Percentiles rank a stretch among this genome's conserved stretches.
Conservation (phyloP, 64 coral and sea anemone genomes). For the Pocillopora verrucosa region DNA sequence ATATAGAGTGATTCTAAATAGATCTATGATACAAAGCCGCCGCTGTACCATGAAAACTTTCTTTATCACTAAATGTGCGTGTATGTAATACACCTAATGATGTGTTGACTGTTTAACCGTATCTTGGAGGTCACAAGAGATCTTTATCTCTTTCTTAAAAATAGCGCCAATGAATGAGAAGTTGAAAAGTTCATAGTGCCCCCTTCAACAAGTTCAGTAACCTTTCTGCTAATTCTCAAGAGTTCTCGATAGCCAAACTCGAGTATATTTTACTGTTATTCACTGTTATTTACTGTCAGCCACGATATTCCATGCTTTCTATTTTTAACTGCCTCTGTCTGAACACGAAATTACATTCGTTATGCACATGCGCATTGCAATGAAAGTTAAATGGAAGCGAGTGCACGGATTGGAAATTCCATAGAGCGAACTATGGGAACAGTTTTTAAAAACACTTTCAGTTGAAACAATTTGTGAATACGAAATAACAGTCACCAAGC, state of each 20-base stretch:
- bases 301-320: not conserved
- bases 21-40: not conserved
- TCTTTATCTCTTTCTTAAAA: not conserved
- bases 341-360: not conserved
- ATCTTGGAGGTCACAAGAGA: not conserved
- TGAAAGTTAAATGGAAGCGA: too few relatives aligned
- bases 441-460: too few relatives aligned
- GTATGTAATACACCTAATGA: not conserved
- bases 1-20: not conserved
- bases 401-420: too few relatives aligned
- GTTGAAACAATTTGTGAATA: too few relatives aligned
- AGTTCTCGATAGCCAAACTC: not conserved
- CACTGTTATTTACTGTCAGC: not conserved
- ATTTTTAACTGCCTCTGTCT: not conserved
- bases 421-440: too few relatives aligned
- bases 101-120: not conserved
- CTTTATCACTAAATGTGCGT: not conserved
- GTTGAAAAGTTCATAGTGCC: not conserved
- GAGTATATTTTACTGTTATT: not conserved
- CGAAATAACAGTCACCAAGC: too few relatives aligned
- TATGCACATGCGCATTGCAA: not conserved
- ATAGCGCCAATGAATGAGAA: not conserved
- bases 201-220: not conserved
- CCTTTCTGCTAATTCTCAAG: not conserved
- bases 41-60: not conserved